Evolutionary conservation across 2,888 invertebrate genomes (phyloP), one percentile per base, ranked within the genome.

Genomic region (Xestobium rufovillosum): DNA sequence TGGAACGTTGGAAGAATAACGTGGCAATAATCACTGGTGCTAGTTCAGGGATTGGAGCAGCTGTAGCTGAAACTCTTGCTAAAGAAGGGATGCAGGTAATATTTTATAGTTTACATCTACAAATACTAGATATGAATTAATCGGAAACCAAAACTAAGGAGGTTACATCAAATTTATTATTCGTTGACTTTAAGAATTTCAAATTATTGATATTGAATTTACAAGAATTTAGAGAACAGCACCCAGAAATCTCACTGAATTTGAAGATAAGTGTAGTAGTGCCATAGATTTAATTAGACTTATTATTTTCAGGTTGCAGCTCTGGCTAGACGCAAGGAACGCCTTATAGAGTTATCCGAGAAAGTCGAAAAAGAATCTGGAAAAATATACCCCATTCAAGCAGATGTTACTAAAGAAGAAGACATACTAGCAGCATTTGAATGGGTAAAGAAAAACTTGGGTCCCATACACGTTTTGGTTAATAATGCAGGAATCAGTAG

Each of bases 271-370:
- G 23, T 6, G 23, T 8, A 6, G n/a, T 6, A 23, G 23, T 10
- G 10, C 10, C 28, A 11, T 9, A 27, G 10, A 27, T 27, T 4
- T 27, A 27, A 9, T 6, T 6, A 6, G 8, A 6, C 6, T 6
- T 27, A 4, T 27, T 27, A 9, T n/a, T 27, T 9, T 6, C 10
- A 36, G 36, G 36, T 31, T 4, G 36, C 26, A 2, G 36, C 23
- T 19, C 14, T 36, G 13, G 31, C 31, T n/a, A 23, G 31, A 6
- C 23, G 31, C 6, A 19, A 25, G 26, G 36, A 35, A 35, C 10
- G n/a, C 13, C 14, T 35, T 10, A 12, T 15, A 8, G 29, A 29
- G 14, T 13, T 35, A 3, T 9, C 29, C 3, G 12, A 28, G n/a
- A 28, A 15, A 10, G n/a, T 35, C 2, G 9, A 35, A 27, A 13